Base-by-base conservation (phyloP, 2,888 invertebrate species). In the Plebejus anna region DNA sequence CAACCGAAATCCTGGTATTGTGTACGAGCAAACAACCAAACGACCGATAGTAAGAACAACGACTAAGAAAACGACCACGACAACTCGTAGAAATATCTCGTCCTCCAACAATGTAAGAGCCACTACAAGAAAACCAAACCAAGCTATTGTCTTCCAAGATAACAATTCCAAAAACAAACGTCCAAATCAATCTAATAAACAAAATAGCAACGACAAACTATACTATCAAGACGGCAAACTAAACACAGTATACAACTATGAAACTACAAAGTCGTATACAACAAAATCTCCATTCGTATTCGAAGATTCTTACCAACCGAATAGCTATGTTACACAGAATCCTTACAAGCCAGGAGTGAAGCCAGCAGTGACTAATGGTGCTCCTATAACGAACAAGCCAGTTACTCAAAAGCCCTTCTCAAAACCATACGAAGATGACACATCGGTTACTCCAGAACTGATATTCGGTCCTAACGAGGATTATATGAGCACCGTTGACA, bases 331-430 rank as follows among this genome's bases (percentile, higher is more conserved):
- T 75, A 86, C 83, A 4, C 80, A 81, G 32, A 84, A 78, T 76
- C 85, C 89, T 0, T 82, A 85, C 9, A 82, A 86, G 0, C 89
- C 90, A 0, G 91, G 90, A 0, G 90, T 92, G 0, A 89, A 81
- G 78, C 91, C 92, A 0, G 84, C 85, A 0, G 79, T 83, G 0
- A 85, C 87, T 0, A 86, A 89, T 38, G 84, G 85, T 32, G 90
- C 90, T 0, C 90, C 92, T 0, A 92, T 92, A 0, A 93, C 93
- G 0, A 93, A 93, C 55, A 82, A 75, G 32, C 84, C 90, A 0
- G 79, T 83, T 0, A 83, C 84, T 0, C 78, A 79, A 13, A 82
- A 79, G 70, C 81, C 80, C 76, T 75, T 79, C 79, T 2, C 79
- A 78, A 13, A 80, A 76, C 55, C 84, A 4, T 81, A 82, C 13